Conservation (phyloP, 1,140 invertebrate genomes). For the Cherax quadricarinatus region DNA sequence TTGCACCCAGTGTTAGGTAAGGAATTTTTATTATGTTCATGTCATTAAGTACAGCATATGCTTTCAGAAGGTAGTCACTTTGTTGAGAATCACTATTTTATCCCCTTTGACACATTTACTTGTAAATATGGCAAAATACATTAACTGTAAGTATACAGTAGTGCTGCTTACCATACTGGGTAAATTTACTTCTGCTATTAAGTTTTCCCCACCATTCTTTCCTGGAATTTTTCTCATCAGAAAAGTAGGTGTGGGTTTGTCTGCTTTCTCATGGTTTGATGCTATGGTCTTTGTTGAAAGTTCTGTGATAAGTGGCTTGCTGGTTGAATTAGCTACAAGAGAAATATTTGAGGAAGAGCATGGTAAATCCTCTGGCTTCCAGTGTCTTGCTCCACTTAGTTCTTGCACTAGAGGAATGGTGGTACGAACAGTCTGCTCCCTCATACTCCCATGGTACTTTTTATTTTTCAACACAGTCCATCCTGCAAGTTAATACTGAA, state of each 20-base stretch:
- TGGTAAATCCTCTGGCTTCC: conserved; percentile 74
- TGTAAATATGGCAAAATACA: too few relatives aligned
- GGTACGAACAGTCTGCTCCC: conserved; percentile 58
- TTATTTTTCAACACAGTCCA: conserved; percentile 81
- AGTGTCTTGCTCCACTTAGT: conserved; percentile 84
- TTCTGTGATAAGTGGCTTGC: conserved; percentile 79
- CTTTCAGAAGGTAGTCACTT: too few relatives aligned
- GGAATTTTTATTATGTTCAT: too few relatives aligned
- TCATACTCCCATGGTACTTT: conserved; percentile 84
- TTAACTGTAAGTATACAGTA: not conserved
- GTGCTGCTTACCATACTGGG: conserved; percentile 73
- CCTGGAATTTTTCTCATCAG: conserved; percentile 78
- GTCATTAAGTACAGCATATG: too few relatives aligned
- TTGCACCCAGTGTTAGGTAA: too few relatives aligned
- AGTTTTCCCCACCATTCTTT: conserved; percentile 80
- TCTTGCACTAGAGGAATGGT: conserved; percentile 75
- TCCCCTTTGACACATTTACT: too few relatives aligned
- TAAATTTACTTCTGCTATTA: conserved; percentile 79
- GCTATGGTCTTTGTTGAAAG: conserved; percentile 74
- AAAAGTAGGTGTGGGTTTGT: conserved; percentile 77
- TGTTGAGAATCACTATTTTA: too few relatives aligned
- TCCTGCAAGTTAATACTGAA: conserved; percentile 75
- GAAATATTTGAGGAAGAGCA: not conserved
- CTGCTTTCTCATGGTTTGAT: conserved; percentile 77
- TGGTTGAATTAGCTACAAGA: not conserved